These are phyloP conservation scores for Drosophila nigritarsus DNA, from an alignment of 2,888 invertebrate species.

Conservation along the genomic window DNA sequence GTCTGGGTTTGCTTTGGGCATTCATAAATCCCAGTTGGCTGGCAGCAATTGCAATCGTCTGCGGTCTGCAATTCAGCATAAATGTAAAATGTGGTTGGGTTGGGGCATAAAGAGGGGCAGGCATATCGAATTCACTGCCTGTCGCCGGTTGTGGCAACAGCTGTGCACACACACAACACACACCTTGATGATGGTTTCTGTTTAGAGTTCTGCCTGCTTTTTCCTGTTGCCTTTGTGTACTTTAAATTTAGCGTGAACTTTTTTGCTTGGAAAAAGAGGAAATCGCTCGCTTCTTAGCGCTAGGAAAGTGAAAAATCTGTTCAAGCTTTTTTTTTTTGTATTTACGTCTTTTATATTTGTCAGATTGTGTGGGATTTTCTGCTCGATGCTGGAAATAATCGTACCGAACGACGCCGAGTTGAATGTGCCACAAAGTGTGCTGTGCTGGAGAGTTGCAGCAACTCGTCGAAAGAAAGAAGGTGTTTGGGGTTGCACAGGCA, in stretches of 20 bases:
- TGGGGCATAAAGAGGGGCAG: neutral
- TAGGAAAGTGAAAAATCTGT: conserved; percentile 70
- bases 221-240: conserved; percentile 41
- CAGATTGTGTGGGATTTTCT: conserved; percentile 30
- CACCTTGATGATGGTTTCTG: conserved; percentile 30
- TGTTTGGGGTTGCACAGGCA: neutral
- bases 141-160: conserved; percentile 59
- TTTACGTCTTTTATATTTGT: conserved; percentile 42
- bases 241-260: conserved; percentile 67
- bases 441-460: conserved; percentile 13
- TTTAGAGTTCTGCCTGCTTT: neutral
- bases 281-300: conserved; percentile 14
- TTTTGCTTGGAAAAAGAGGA: conserved; percentile 31
- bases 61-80: conserved; percentile 68
- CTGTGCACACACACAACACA: conserved; percentile 64
- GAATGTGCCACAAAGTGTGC: conserved; percentile 56
- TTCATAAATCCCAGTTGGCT: conserved; percentile 71
- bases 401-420: conserved; percentile 29
- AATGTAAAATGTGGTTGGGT: neutral
- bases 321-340: conserved; percentile 19
- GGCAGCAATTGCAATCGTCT: conserved; percentile 64
- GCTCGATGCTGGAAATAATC: conserved; percentile 50
- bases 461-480: conserved; percentile 2
- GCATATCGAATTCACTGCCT: conserved; percentile 65
- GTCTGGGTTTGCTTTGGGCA: conserved; percentile 29